phyloP scores from a whole-genome alignment of 2,888 invertebrate species.

The Netelia inedita region DNA sequence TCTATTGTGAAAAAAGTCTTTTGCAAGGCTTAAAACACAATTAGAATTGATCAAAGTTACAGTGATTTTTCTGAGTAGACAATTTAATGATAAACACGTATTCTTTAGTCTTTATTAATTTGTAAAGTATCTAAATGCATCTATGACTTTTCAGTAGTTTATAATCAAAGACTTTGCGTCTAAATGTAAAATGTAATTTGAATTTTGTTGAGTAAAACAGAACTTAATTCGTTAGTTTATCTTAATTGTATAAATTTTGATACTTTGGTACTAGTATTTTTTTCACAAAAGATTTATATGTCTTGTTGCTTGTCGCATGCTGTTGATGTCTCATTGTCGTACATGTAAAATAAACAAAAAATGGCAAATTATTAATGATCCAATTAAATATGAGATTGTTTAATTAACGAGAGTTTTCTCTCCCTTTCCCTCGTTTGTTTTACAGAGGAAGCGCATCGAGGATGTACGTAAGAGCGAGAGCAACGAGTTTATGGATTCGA shows the following conservation, averaged over 20 bases:
- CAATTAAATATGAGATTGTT: conserved; percentile 35
- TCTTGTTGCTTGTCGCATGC: conserved; percentile 46
- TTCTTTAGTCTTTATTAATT: too few species aligned
- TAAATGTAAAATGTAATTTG: not conserved
- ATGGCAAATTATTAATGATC: conserved; percentile 31
- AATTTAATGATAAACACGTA: too few species aligned
- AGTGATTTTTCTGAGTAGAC: too few species aligned
- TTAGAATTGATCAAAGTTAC: not conserved
- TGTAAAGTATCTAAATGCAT: too few species aligned
- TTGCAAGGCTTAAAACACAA: not conserved
- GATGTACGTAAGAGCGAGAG: conserved; percentile 89
- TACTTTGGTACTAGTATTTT: not conserved
- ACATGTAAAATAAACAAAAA: conserved; percentile 23
- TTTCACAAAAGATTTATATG: conserved; percentile 29
- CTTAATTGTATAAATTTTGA: not conserved
- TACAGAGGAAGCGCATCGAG: conserved; percentile 92
- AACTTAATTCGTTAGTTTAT: not conserved
- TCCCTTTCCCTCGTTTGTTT: conserved; percentile 86
- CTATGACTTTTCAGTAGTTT: not conserved
- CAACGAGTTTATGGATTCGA: conserved; percentile 55
- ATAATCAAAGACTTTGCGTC: not conserved
- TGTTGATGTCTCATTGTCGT: not conserved
- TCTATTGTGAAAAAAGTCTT: not conserved
- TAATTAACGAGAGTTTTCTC: conserved; percentile 74
- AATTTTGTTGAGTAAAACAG: too few species aligned